phyloP scores from a whole-genome alignment of 2,113 vertebrate species.

The Cyrtonyx montezumae region DNA sequence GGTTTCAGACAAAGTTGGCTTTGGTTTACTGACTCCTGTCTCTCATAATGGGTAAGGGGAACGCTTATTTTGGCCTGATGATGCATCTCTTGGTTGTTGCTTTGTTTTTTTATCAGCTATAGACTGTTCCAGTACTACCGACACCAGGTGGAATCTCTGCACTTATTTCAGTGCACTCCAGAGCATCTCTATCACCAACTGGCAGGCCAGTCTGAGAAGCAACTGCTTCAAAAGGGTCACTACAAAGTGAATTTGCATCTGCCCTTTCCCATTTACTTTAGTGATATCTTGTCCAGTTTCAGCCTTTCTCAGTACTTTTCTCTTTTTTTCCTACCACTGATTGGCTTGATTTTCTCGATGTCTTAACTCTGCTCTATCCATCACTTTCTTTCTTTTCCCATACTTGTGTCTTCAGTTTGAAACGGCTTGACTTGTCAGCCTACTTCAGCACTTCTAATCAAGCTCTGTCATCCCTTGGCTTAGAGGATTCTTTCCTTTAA shows the following conservation, averaged over 20 bases:
- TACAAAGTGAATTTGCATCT: neutral
- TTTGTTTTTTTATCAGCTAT: neutral
- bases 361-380: neutral
- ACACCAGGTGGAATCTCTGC: neutral
- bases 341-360: neutral
- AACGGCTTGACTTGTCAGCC: neutral
- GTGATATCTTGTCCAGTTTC: neutral
- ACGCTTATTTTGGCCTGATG: fast-evolving
- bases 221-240: neutral
- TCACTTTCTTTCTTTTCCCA: neutral
- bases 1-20: neutral
- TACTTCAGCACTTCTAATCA: neutral
- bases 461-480: neutral
- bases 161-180: neutral
- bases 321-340: neutral
- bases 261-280: neutral
- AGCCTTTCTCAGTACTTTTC: neutral
- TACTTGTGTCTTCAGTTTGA: neutral
- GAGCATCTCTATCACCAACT: neutral
- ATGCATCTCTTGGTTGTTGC: neutral
- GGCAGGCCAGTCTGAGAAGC: neutral
- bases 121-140: neutral
- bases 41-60: neutral
- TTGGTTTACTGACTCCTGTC: neutral
- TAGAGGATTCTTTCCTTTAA: neutral